Base-by-base conservation (phyloP, 2,797 vertebrate genomes). In the Carapus acus region DNA sequence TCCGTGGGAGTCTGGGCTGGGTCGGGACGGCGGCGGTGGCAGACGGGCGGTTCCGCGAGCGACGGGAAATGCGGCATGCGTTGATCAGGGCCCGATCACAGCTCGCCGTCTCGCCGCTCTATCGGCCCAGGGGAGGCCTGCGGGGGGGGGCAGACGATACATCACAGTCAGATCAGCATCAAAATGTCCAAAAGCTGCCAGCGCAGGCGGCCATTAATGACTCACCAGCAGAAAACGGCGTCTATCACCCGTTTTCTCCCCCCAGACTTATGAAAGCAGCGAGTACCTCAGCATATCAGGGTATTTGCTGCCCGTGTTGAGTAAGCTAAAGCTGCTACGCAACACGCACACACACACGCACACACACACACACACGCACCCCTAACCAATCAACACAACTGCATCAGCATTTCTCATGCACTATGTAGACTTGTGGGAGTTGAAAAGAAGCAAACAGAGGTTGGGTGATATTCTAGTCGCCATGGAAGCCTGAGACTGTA, bases 21-120 rank as follows among this genome's bases (percentile, higher is more conserved):
- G 78, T 89, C 90, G 85, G 86, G 86, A 82, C 76, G 88, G 89
- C 76, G 79, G 78, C 18, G 71, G 62, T 43, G 65, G 66, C 58
- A 43, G 67, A n/a, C n/a, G 39, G 83, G 80, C 54, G 77, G 76
- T 76, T 65, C 43, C 60, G 59, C 11, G 20, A 71, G 83, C 65
- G 75, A 70, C 45, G 61, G 74, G 83, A 69, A 73, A 68, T 71
- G 67, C 79, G 68, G 73, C 76, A 78, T 85, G 72, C 78, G 58
- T 69, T 83, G 84, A 84, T 27, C 69, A 87, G 78, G 78, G 79
- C 72, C 73, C 72, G 87, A 86, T 93, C 87, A 91, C 85, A 89
- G 84, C 88, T 87, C 87, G 88, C 71, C 87, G 82, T 85, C 83
- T 84, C 65, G 61, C 53, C 68, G 65, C 44, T 49, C 66, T 67